phyloP scores from a whole-genome alignment of 2,113 vertebrate genomes.

The Rattus rattus region DNA sequence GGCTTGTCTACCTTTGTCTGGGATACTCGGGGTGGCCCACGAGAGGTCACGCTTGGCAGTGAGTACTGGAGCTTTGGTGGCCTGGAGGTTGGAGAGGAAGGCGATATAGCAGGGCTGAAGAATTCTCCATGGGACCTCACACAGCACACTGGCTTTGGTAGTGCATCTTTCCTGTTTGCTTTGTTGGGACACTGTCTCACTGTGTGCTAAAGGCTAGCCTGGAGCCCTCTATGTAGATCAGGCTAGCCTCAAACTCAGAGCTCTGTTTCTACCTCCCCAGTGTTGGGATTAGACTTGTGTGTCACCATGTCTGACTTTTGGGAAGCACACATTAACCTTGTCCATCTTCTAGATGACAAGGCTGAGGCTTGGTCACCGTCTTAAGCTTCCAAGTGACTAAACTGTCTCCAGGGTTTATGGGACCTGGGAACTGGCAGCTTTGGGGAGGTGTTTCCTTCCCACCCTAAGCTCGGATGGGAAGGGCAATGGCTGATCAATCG shows the following conservation, averaged over 20 bases:
- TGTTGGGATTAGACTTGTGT: no score
- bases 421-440: neutral
- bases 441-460: neutral
- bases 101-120: accelerated
- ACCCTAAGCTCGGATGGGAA: accelerated
- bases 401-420: neutral
- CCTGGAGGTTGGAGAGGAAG: neutral
- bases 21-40: neutral
- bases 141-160: accelerated
- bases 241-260: neutral
- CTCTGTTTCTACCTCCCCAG: neutral
- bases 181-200: neutral
- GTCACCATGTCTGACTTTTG: neutral
- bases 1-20: neutral
- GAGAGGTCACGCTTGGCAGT: neutral
- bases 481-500: neutral
- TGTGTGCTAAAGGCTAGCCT: neutral
- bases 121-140: accelerated
- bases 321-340: neutral
- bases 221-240: neutral
- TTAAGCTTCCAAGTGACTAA: neutral
- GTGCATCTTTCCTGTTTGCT: neutral
- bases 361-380: neutral
- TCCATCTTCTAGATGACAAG: neutral
- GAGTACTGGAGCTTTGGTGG: neutral